Base-by-base conservation (phyloP, 2,113 vertebrate genomes). In the Atrichornis clamosus region DNA sequence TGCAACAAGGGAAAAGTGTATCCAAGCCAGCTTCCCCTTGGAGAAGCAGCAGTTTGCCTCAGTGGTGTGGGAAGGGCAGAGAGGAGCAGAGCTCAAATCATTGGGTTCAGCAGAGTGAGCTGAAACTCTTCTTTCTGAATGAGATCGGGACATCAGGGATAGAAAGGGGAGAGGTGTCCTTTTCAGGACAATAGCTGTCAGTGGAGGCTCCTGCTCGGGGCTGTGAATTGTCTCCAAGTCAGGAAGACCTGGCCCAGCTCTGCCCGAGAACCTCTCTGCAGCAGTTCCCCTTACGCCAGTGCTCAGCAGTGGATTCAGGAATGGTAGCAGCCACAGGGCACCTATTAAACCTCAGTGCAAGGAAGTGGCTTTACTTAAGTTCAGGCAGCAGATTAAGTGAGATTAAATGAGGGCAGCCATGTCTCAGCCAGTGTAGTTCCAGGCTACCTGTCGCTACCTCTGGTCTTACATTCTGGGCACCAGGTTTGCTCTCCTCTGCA, bases 31-130 rank as follows among this genome's bases (percentile, higher is more conserved):
- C 14, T 60, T 69, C 21, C 19, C 72, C 37, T 35, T 2, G 20
- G 59, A 74, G 37, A 77, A 23, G 55, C 59, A 33, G 37, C 0
- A 7, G 4, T 58, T 86, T 85, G 37, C 52, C 65, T 62, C 0
- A 1, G 60, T 3, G 2, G 30, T 64, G 49, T 1, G 3, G 53
- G 39, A 46, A 39, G 0, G 4, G 42, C 21, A 59, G 30, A 89
- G 56, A 2, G 1, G 46, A 74, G 59, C 16, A 3, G 4, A 63
- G 41, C 46, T 68, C 2, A 3, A 23, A 20, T 50, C 6, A 24
- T 2, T 33, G 27, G 21, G 7, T 9, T 84, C 37, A 65, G 56
- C 50, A 70, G 56, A 32, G 44, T 2, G 4, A 91, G 26, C 16
- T 33, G 50, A 53, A 74, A 67, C 0, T 1, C 8, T 7, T 13